Percentiles rank a stretch among this genome's conserved stretches.
Conservation (phyloP, 2,113 vertebrate genomes). For the Corythornis vintsioides region DNA sequence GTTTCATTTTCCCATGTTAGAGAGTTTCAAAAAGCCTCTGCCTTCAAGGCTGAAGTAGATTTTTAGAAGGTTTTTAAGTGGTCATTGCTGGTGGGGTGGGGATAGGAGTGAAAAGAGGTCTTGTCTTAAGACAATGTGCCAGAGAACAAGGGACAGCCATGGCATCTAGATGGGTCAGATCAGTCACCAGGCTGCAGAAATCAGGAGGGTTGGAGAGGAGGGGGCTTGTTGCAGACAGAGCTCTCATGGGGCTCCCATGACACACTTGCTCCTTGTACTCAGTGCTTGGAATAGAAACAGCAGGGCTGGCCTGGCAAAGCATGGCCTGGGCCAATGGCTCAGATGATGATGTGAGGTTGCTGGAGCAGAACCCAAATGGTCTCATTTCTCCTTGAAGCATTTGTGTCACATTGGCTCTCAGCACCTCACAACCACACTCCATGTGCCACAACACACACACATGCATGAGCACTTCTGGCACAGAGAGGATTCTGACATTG, state of each 20-base stretch:
- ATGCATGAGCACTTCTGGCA: fast-evolving
- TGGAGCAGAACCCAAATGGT: not conserved
- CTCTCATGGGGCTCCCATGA: not conserved
- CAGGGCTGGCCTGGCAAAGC: not conserved
- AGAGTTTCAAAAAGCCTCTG: not conserved
- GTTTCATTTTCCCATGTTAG: not conserved
- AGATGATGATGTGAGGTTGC: not conserved
- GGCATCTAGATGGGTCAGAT: not conserved
- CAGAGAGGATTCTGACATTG: fast-evolving
- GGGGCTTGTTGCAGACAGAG: not conserved
- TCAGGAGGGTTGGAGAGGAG: not conserved
- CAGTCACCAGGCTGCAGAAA: not conserved
- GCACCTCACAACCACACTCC: not conserved
- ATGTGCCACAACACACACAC: fast-evolving
- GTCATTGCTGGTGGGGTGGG: not conserved
- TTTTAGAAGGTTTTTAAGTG: not conserved
- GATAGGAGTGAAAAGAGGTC: not conserved
- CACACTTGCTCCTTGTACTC: not conserved
- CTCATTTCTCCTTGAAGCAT: fast-evolving
- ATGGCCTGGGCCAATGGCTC: not conserved
- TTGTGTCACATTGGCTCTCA: not conserved
- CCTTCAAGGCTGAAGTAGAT: not conserved
- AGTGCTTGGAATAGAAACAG: not conserved
- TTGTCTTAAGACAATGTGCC: no score
- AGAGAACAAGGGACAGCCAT: not conserved